Base-by-base conservation (phyloP, 2,797 vertebrate species). In the Botia almorhae region DNA sequence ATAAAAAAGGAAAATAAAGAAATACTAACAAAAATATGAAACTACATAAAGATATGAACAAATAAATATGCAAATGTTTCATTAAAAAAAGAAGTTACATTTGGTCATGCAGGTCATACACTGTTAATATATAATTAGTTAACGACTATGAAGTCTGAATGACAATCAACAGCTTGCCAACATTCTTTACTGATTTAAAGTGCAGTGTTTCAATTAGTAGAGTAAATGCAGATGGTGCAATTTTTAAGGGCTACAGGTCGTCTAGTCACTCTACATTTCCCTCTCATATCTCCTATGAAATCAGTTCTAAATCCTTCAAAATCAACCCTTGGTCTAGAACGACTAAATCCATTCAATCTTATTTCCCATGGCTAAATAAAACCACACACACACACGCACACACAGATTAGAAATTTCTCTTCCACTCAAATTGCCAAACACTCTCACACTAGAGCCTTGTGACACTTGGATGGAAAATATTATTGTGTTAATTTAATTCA, bases 391-490 rank as follows among this genome's bases (percentile, higher is more conserved):
- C 39, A 43, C 39, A 43, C 55, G 21, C 55, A 61, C 10, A 23
- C 61, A 63, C 26, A 65, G 61, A 76, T 55, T 55, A 55, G 8
- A 76, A 77, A 69, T 69, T 23, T 69, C 16, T 29, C 36, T 69
- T 77, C 7, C 63, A 56, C 33, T 67, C 13, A 76, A 76, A 64
- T 65, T 26, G 74, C n/a, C 61, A 65, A 65, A 65, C 33, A 55
- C 13, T 55, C 50, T 67, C 63, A 76, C 23, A 50, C 51, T 51
- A 58, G 23, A 17, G 21, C 12, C 53, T 55, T 69, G 65, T 77
- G 75, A 69, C 65, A 69, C 23, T 60, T 77, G 75, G 21, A 48
- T 69, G 51, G 75, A 77, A 65, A 77, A 48, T 77, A 69, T 46
- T 46, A 46, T 69, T 26, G 53, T 60, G 67, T 69, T 70, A 19